Evolutionary conservation across 2,113 vertebrate species (phyloP).

Genomic region (Hucho hucho): DNA sequence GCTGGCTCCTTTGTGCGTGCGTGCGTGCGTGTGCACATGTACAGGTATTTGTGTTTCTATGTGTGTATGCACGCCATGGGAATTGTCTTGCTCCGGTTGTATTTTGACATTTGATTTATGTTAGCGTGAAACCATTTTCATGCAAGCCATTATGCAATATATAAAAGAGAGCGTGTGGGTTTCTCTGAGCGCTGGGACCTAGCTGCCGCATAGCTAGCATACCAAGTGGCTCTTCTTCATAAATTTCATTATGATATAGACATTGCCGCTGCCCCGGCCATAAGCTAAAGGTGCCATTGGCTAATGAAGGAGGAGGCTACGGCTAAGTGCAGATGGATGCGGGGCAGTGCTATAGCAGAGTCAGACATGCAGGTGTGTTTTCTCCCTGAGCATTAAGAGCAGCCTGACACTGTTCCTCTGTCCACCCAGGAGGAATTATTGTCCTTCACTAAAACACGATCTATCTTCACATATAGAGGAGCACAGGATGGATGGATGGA

Average conservation of each 20-base stretch:
- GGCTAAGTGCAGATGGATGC: constrained; percentile 61
- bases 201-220: constrained; percentile 69
- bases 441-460: constrained; percentile 48
- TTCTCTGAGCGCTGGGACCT: constrained; percentile 66
- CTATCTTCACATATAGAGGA: constrained; percentile 42
- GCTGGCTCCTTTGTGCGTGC: constrained; percentile 43
- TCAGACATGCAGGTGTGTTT: constrained; percentile 54
- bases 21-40: constrained; percentile 8
- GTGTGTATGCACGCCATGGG: constrained; percentile 59
- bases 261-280: constrained; percentile 65
- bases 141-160: constrained; percentile 78
- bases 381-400: constrained; percentile 48
- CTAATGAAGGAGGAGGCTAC: constrained; percentile 69
- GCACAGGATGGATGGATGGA: not conserved
- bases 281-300: constrained; percentile 73
- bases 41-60: constrained; percentile 14
- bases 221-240: constrained; percentile 76
- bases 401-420: constrained; percentile 46
- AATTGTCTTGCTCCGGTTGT: constrained; percentile 74
- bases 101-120: constrained; percentile 81
- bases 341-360: constrained; percentile 41
- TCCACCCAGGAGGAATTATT: constrained; percentile 28
- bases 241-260: constrained; percentile 74
- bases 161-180: constrained; percentile 73
- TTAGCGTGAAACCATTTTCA: constrained; percentile 78